phyloP scores from a whole-genome alignment of 2,113 vertebrate species.

The Sorex araneus region DNA sequence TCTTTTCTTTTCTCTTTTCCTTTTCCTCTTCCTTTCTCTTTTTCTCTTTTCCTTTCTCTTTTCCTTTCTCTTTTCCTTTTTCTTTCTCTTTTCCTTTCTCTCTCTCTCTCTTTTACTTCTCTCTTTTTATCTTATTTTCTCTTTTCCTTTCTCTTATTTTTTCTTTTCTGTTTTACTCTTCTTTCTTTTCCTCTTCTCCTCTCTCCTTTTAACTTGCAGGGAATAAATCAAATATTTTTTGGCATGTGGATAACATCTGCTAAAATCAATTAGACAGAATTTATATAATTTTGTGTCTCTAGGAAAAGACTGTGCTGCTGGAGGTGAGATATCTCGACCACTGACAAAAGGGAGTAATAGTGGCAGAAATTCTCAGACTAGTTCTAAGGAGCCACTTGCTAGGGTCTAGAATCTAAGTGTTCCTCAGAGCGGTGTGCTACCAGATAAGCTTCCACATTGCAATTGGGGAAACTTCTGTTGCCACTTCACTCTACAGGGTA shows the following conservation, averaged over 20 bases:
- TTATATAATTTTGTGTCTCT: not conserved
- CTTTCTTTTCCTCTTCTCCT: too few species aligned
- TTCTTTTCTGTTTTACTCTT: too few species aligned
- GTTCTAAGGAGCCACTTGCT: not conserved
- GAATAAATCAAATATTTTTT: constrained; percentile 7
- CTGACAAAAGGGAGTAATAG: not conserved
- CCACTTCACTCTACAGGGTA: not conserved
- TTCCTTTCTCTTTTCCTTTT: too few species aligned
- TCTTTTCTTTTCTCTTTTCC: too few species aligned
- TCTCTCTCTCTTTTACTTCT: too few species aligned
- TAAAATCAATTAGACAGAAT: not conserved
- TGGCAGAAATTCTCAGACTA: not conserved
- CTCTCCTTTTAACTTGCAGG: not conserved
- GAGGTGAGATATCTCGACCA: not conserved
- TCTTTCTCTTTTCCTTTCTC: too few species aligned
- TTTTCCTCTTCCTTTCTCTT: too few species aligned
- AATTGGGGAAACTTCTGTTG: constrained; percentile 52
- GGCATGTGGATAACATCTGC: not conserved
- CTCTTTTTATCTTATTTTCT: too few species aligned
- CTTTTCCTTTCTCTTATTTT: too few species aligned
- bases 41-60: too few species aligned
- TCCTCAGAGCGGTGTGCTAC: not conserved
- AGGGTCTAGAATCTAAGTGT: too few species aligned
- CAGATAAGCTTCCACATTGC: not conserved
- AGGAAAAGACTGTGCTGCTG: not conserved